Evolutionary conservation across 2,888 invertebrate species (phyloP).

Genomic region (Balanococcus diminutus): DNA sequence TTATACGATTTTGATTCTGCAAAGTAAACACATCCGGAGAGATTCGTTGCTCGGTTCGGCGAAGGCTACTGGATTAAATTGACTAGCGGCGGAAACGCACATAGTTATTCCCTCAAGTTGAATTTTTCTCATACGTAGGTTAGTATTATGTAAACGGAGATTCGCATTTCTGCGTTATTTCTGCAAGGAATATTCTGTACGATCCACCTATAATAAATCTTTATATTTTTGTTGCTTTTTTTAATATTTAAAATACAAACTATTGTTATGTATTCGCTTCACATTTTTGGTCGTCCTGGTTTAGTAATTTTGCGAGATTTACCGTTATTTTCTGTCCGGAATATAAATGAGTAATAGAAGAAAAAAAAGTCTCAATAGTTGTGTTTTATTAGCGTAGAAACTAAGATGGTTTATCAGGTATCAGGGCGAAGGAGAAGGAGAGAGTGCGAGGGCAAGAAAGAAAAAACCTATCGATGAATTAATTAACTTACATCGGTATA

Average conservation of each 20-base stretch:
- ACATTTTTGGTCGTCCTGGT: constrained; percentile 1
- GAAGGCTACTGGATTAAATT: constrained; percentile 10
- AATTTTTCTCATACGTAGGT: not conserved
- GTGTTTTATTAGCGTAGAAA: not conserved
- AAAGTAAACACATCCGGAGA: not conserved
- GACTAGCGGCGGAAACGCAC: not conserved
- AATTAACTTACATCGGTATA: not conserved
- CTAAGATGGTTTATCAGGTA: not conserved
- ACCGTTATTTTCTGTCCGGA: not conserved
- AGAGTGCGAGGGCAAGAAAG: not conserved
- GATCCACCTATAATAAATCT: constrained; percentile 6
- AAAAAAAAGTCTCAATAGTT: not conserved
- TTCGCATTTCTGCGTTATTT: too few relatives aligned
- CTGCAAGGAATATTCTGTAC: not conserved
- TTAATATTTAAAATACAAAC: constrained; percentile 9
- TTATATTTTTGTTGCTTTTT: constrained; percentile 14
- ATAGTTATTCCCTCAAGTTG: constrained; percentile 19
- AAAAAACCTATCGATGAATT: not conserved
- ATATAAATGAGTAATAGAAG: not conserved
- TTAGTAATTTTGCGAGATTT: constrained; percentile 7
- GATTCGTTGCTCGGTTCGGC: not conserved
- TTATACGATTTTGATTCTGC: not conserved
- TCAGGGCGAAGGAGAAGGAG: not conserved
- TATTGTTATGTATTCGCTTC: constrained; percentile 6
- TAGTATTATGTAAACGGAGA: not conserved